phyloP scores from a whole-genome alignment of 2,888 invertebrate genomes.

The Orchesellides sinensis region DNA sequence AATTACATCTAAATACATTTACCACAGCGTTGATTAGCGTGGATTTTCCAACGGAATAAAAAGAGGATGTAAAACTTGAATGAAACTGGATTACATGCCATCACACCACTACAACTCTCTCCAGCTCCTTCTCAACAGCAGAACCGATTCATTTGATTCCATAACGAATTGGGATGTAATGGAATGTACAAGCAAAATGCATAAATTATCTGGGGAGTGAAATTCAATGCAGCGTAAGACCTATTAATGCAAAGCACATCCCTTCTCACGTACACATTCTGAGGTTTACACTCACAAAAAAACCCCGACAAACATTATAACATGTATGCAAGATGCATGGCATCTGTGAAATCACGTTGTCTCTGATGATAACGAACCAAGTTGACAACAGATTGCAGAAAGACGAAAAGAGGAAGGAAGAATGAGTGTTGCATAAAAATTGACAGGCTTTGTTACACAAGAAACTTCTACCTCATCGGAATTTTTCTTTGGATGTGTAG shows the following conservation, averaged over 20 bases:
- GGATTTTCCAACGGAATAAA: background rate
- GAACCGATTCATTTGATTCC: conserved; percentile 15
- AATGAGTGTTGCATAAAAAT: conserved; percentile 35
- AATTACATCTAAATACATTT: conserved; percentile 35
- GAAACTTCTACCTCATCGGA: no score
- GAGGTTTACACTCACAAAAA: background rate
- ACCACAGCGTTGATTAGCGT: conserved; percentile 30
- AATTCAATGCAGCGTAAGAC: conserved; percentile 26
- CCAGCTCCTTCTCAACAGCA: background rate
- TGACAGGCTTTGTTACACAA: conserved; percentile 29
- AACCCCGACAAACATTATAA: background rate
- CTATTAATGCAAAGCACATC: conserved; percentile 1
- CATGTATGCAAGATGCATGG: background rate
- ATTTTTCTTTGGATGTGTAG: background rate
- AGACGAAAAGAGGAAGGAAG: background rate
- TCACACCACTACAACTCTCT: conserved; percentile 9
- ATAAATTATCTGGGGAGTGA: conserved; percentile 35
- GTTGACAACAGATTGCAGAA: background rate
- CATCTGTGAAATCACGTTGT: conserved; percentile 38
- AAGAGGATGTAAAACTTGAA: conserved; percentile 21
- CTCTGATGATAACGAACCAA: conserved; percentile 1
- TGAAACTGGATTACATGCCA: conserved; percentile 45
- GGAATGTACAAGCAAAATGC: conserved; percentile 37
- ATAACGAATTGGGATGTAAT: conserved; percentile 34
- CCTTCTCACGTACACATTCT: background rate